Conservation (phyloP, 2,888 invertebrate genomes). For the Loripinus fragilis region DNA sequence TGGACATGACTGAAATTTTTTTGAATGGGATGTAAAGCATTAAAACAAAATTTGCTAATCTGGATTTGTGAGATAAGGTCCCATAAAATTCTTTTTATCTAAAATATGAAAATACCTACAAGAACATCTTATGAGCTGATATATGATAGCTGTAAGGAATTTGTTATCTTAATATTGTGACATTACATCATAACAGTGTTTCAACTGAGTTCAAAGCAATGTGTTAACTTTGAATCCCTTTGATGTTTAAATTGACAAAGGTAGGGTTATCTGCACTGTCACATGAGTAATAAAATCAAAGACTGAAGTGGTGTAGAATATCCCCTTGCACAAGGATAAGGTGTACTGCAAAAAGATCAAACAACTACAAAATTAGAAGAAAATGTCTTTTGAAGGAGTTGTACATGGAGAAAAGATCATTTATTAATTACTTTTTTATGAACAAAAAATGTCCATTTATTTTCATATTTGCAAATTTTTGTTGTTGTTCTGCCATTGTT, state of each 20-base stretch:
- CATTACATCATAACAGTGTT: constrained; percentile 48
- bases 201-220: constrained; percentile 22
- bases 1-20: too few relatives aligned
- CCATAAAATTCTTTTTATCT: too few relatives aligned
- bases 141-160: neutral
- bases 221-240: constrained; percentile 22
- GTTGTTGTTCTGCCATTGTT: too few relatives aligned
- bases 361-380: neutral
- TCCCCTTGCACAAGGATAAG: neutral
- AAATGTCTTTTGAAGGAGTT: neutral
- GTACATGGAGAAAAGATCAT: too few relatives aligned
- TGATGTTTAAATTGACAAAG: constrained; percentile 25
- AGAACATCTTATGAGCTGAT: neutral
- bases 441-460: too few relatives aligned
- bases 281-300: constrained; percentile 20
- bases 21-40: too few relatives aligned
- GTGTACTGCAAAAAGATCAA: constrained; percentile 20
- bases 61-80: too few relatives aligned
- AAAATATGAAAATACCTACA: too few relatives aligned
- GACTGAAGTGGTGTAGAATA: constrained; percentile 10
- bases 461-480: too few relatives aligned
- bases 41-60: too few relatives aligned
- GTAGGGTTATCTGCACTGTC: constrained; percentile 11
- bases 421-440: too few relatives aligned
- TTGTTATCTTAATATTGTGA: constrained; percentile 23